phyloP scores from a whole-genome alignment of 2,113 vertebrate species.

The Telmatochromis sp. region DNA sequence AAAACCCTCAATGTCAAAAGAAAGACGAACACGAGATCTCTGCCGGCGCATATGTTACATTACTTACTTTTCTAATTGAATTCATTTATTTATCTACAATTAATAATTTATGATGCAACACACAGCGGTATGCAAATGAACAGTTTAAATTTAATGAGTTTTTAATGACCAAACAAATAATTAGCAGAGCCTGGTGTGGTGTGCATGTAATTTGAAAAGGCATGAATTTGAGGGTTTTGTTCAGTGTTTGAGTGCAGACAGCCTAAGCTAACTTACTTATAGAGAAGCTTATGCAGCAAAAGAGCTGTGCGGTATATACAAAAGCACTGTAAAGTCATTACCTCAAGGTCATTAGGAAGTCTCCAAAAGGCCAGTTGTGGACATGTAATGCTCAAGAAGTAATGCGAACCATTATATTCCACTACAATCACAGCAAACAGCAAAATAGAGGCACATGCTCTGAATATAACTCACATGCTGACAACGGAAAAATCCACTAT shows the following conservation, averaged over 20 bases:
- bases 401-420: conserved; percentile 45
- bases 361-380: conserved; percentile 35
- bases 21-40: conserved; percentile 61
- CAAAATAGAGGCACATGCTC: conserved; percentile 53
- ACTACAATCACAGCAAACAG: conserved; percentile 41
- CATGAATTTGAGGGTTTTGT: conserved; percentile 67
- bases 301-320: conserved; percentile 6
- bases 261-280: conserved; percentile 56
- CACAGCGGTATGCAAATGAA: conserved; percentile 78
- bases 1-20: conserved; percentile 62
- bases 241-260: conserved; percentile 61
- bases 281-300: conserved; percentile 36
- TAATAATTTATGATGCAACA: conserved; percentile 79
- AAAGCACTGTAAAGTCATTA: conserved; percentile 50
- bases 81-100: conserved; percentile 80
- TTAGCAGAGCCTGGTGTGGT: conserved; percentile 70
- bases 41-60: conserved; percentile 69
- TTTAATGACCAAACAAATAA: conserved; percentile 82
- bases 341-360: conserved; percentile 61
- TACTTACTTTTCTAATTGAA: conserved; percentile 74
- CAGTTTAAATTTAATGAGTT: conserved; percentile 81
- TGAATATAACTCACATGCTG: conserved; percentile 58
- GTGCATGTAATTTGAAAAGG: conserved; percentile 72
- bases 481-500: conserved; percentile 64
- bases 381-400: conserved; percentile 48